phyloP scores from a whole-genome alignment of 2,888 invertebrate genomes.

The Apotomis betuletana region DNA sequence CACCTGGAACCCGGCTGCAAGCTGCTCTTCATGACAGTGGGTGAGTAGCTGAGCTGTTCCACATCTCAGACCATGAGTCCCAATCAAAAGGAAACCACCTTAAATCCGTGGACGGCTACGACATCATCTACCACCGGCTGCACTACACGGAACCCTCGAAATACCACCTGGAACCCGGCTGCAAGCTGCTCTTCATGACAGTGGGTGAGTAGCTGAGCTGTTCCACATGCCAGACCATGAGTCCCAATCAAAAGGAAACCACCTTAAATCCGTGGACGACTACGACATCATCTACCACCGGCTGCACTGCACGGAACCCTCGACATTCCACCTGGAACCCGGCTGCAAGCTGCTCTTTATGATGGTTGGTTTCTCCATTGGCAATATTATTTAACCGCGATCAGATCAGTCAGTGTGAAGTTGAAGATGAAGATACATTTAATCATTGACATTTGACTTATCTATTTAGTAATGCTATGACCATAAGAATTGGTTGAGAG shows the following conservation, averaged over 20 bases:
- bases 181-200: conserved; percentile 84
- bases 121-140: conserved; percentile 85
- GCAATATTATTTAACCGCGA: no score
- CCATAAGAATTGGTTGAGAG: no score
- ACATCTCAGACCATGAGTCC: no score
- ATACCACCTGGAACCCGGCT: conserved; percentile 84
- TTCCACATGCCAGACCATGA: no score
- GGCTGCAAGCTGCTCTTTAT: conserved; percentile 85
- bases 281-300: conserved; percentile 85
- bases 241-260: no score
- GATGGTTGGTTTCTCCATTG: conserved; percentile 71
- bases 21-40: conserved; percentile 83
- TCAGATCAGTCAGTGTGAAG: no score
- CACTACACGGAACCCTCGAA: conserved; percentile 82
- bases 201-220: conserved; percentile 66
- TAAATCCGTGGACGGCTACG: conserved; percentile 83
- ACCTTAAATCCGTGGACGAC: conserved; percentile 79
- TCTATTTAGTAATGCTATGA: no score
- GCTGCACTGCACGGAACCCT: conserved; percentile 81
- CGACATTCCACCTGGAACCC: conserved; percentile 83
- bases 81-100: no score
- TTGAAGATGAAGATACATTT: no score
- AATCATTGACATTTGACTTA: no score
- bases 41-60: conserved; percentile 55
- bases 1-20: conserved; percentile 84